Evolutionary conservation across 2,797 vertebrate species (phyloP).

Genomic region (Alcedo atthis): DNA sequence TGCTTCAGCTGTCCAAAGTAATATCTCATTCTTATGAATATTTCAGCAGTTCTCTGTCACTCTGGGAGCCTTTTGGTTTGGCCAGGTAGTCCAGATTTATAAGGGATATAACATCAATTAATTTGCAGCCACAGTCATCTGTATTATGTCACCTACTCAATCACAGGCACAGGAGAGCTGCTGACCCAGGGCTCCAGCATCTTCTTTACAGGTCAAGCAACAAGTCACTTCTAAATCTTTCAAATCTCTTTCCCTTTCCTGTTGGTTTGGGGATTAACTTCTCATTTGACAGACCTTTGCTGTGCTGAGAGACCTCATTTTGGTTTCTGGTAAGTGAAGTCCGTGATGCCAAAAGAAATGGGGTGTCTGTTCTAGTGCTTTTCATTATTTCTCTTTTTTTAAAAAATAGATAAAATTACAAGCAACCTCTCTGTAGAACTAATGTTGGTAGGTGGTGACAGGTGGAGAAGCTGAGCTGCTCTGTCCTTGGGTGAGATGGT

Average conservation of each 20-base stretch:
- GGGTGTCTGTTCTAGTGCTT: not conserved
- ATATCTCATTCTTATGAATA: constrained; percentile 48
- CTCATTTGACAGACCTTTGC: not conserved
- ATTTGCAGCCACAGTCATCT: constrained; percentile 27
- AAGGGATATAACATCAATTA: constrained; percentile 36
- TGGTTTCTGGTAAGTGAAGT: not conserved
- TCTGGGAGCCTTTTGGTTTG: constrained; percentile 5
- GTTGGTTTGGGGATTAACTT: not conserved
- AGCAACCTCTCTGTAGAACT: not conserved
- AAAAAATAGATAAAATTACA: not conserved
- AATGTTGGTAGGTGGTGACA: not conserved
- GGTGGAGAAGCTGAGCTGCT: not conserved
- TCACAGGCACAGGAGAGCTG: constrained; percentile 1
- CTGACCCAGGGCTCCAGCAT: not conserved
- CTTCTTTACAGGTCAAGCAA: constrained; percentile 20
- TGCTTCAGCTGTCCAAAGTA: constrained; percentile 19
- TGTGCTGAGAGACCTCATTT: not conserved
- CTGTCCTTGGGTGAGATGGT: not conserved
- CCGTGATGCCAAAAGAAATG: not conserved
- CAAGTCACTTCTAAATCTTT: constrained; percentile 37
- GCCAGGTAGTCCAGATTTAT: constrained; percentile 39
- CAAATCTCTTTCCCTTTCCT: not conserved
- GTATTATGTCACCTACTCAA: constrained; percentile 32
- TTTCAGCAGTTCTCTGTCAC: constrained; percentile 43
- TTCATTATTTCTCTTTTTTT: not conserved